These are phyloP conservation scores for Carassius gibelio DNA, from an alignment of 2,113 vertebrate genomes.

Conservation along the genomic window DNA sequence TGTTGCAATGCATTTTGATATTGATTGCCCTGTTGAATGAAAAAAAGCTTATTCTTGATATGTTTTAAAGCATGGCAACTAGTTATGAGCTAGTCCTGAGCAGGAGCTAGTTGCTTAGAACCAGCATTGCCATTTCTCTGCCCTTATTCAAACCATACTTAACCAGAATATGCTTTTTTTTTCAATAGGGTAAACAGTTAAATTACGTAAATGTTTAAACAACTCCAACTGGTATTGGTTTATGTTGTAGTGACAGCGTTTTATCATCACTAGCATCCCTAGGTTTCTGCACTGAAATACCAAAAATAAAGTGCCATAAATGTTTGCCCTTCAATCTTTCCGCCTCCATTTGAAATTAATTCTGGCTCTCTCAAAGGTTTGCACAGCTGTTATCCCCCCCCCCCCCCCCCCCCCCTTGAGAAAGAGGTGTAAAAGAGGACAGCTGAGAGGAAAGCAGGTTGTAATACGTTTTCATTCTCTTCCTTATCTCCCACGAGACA, in stretches of 20 bases:
- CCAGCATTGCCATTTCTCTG: too few relatives aligned
- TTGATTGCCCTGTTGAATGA: too few relatives aligned
- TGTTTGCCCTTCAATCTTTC: neutral
- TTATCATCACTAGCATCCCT: neutral
- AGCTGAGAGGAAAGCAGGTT: conserved; percentile 34
- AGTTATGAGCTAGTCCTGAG: too few relatives aligned
- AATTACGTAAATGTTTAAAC: neutral
- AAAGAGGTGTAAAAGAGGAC: conserved; percentile 41
- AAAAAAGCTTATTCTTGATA: too few relatives aligned
- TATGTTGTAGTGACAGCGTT: neutral
- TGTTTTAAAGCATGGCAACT: too few relatives aligned
- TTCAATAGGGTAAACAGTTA: too few relatives aligned
- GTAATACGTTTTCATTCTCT: conserved; percentile 56
- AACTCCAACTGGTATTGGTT: neutral
- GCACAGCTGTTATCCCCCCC: neutral
- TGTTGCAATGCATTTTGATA: too few relatives aligned
- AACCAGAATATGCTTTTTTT: too few relatives aligned
- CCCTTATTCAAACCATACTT: too few relatives aligned
- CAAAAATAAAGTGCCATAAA: neutral
- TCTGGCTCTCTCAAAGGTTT: neutral
- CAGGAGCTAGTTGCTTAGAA: too few relatives aligned
- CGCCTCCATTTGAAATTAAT: neutral
- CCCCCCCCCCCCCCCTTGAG: neutral
- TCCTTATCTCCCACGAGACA: conserved; percentile 55
- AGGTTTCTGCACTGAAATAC: neutral